Evolutionary conservation across 92 coral and sea anemone genomes (phyloP).

Genomic region (Virgularia gustaviana): DNA sequence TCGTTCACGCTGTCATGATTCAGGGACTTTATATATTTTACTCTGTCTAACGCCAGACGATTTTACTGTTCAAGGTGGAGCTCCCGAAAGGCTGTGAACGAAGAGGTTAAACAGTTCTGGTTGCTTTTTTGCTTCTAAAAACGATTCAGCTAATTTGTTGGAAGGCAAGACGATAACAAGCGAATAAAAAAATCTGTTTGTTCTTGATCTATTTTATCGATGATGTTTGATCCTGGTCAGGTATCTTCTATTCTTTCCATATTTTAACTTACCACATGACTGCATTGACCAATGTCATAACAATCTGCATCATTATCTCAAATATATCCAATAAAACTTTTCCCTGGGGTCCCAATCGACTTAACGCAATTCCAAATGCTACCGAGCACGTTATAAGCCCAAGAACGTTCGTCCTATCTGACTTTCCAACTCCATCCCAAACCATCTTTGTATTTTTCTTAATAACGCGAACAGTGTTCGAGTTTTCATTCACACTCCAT

Average conservation of each 20-base stretch:
- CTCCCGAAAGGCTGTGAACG: too few species aligned
- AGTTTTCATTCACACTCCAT: constrained; percentile 3
- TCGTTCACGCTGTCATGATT: too few species aligned
- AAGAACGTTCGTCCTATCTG: constrained; percentile 72
- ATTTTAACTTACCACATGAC: constrained; percentile 89
- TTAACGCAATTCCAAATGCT: constrained; percentile 67
- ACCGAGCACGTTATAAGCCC: constrained; percentile 70
- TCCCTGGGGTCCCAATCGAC: constrained; percentile 65
- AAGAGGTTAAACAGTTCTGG: too few species aligned
- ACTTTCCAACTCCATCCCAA: constrained; percentile 48
- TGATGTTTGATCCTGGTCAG: too few species aligned
- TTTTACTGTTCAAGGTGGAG: too few species aligned
- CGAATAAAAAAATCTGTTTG: not conserved
- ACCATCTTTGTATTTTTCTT: constrained; percentile 48
- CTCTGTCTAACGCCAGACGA: too few species aligned
- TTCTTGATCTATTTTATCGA: too few species aligned
- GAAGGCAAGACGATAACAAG: too few species aligned
- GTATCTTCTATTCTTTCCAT: too few species aligned
- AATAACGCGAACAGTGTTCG: constrained; percentile 1
- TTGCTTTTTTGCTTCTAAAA: too few species aligned
- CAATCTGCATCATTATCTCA: constrained; percentile 56
- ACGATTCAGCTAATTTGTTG: too few species aligned
- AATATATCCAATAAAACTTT: constrained; percentile 53
- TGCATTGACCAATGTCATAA: constrained; percentile 60
- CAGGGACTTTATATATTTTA: too few species aligned